Evolutionary conservation across 2,797 vertebrate genomes (phyloP), one percentile per base, ranked within the genome.

Genomic region (Brachymystax lenok): DNA sequence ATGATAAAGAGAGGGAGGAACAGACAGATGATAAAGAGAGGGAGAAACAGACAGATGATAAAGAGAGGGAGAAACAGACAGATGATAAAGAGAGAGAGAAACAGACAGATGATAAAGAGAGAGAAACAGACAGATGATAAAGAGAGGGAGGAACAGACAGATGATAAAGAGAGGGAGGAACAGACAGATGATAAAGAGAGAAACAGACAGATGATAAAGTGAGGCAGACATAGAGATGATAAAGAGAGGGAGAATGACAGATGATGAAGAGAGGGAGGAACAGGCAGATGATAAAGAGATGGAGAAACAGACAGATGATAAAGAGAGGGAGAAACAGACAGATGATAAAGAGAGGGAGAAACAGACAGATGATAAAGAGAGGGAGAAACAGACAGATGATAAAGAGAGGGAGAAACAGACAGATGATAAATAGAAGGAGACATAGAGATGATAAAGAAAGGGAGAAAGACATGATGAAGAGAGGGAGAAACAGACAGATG

Each of bases 331-430:
- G 59, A 75, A 64, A 69, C 61, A 6, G 5, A 24, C 24, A 35
- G 81, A 86, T 84, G 79, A 88, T 16, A 27, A 33, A 33, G 5
- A 82, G 75, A 80, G 78, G 71, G 13, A 24, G 69, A 64, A 68
- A 61, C n/a, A 52, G 16, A 46, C 3, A 56, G 3, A 56, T 40
- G 35, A 40, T 8, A 40, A 8, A 40, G 35, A 40, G 35, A 30
- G 3, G 28, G 28, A 30, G 68, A 63, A 67, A 59, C 28, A 51
- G 14, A 46, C 4, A 56, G 74, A 86, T 84, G 79, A 88, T 21
- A 27, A 30, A 68, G 5, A 68, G 5, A 70, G 21, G 33, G 71
- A 21, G 56, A 69, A 40, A 46, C 27, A 80, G 81, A n/a, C n/a
- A 30, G 81, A 86, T 84, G 79, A 88, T 13, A 27, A 30, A 67